A percentile compares a stretch with the other conserved stretches of the same genome.
Conservation (phyloP, 1,140 invertebrate species). For the Brachionus sp. region DNA sequence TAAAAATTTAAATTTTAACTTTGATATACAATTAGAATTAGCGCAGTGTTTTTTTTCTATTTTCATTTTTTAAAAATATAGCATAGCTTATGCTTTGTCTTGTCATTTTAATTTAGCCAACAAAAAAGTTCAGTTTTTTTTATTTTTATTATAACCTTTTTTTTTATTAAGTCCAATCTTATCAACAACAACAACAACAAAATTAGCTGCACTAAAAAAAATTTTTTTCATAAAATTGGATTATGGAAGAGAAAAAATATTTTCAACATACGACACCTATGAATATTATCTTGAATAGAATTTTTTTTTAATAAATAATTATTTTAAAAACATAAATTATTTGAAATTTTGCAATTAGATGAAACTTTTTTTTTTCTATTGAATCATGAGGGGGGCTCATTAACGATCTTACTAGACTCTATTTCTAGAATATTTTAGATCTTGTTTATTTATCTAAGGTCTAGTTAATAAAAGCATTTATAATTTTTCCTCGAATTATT, state of each 20-base stretch:
- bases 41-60: neutral
- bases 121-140: neutral
- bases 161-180: neutral
- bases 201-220: neutral
- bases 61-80: neutral
- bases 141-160: neutral
- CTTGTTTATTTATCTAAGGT: conserved; percentile 3
- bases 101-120: neutral
- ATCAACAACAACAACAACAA: no score
- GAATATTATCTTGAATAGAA: neutral
- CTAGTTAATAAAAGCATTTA: neutral
- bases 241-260: neutral
- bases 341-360: neutral
- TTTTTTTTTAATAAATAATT: neutral
- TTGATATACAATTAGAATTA: neutral
- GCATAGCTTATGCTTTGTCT: neutral
- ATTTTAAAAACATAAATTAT: neutral
- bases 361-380: neutral
- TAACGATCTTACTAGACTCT: neutral
- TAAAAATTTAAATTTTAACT: neutral
- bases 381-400: neutral
- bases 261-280: neutral
- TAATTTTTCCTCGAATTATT: neutral
- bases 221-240: neutral
- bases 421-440: neutral